These are phyloP conservation scores for Achatina immaculata DNA, from an alignment of 1,140 invertebrate species.

Conservation along the genomic window DNA sequence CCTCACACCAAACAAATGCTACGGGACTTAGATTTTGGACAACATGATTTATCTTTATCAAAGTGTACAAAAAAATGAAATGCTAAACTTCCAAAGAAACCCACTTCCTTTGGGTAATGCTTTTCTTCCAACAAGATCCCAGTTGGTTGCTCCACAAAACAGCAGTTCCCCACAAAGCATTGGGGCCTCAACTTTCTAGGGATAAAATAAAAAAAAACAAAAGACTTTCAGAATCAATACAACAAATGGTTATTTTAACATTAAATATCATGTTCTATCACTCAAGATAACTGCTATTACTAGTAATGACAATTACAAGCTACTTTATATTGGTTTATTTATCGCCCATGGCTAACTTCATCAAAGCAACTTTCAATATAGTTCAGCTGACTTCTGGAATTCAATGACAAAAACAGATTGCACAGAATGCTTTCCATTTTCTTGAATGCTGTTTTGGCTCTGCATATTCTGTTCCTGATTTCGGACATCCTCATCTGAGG, in stretches of 20 bases:
- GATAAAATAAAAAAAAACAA: constrained; percentile 38
- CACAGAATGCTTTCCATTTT: no score
- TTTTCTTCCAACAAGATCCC: constrained; percentile 79
- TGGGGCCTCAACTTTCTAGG: constrained; percentile 73
- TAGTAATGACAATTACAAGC: background rate
- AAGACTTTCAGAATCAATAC: background rate
- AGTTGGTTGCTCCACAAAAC: constrained; percentile 80
- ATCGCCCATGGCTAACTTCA: background rate
- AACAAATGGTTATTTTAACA: background rate
- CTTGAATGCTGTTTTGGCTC: no score
- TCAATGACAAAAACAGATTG: no score
- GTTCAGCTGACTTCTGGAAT: background rate
- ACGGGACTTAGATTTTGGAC: no score
- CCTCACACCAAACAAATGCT: no score
- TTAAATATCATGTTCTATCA: background rate
- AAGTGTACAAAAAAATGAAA: no score
- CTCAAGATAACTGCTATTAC: background rate
- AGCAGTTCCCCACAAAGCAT: constrained; percentile 76
- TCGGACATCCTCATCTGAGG: background rate
- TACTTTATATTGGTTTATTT: background rate
- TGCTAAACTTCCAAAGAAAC: constrained; percentile 21
- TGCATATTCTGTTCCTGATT: no score
- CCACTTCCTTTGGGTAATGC: constrained; percentile 76
- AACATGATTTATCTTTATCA: no score
- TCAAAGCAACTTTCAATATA: background rate